Conservation (phyloP, 2,888 invertebrate species). For the Choreutis nemorana region DNA sequence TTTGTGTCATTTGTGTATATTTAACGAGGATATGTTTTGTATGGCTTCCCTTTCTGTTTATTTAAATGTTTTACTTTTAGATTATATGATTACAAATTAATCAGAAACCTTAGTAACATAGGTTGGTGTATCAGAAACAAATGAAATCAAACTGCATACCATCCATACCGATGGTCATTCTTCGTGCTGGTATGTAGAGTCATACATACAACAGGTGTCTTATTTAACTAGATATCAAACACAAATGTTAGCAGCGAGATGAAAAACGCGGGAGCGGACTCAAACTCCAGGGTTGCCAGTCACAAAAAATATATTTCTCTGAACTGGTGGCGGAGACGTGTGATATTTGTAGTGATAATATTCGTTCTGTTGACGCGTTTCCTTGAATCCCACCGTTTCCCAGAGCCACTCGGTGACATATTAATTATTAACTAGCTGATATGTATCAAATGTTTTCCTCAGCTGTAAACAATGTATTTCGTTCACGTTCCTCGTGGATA, state of each 20-base stretch:
- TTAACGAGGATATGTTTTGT: too few relatives aligned
- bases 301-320: conserved; percentile 35
- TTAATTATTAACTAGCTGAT: conserved; percentile 40
- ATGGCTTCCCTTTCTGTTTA: too few relatives aligned
- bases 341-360: conserved; percentile 56
- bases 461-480: conserved; percentile 17
- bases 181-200: too few relatives aligned
- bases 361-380: conserved; percentile 38
- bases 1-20: too few relatives aligned
- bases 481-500: conserved; percentile 15
- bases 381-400: conserved; percentile 35
- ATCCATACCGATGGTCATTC: too few relatives aligned
- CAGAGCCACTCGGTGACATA: conserved; percentile 24
- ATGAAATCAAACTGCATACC: too few relatives aligned
- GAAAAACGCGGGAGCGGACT: conserved; percentile 31
- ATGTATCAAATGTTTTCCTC: conserved; percentile 17
- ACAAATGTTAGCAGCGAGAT: conserved; percentile 23
- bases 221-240: conserved; percentile 27
- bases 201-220: conserved; percentile 33
- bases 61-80: too few relatives aligned
- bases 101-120: too few relatives aligned
- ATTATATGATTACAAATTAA: too few relatives aligned
- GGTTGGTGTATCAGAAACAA: too few relatives aligned
- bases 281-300: conserved; percentile 28
- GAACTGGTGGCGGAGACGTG: conserved; percentile 43